A percentile compares a stretch with the other conserved stretches of the same genome.
Evolutionary conservation across 1,140 invertebrate species (phyloP).

Genomic region (Drusus annulatus): DNA sequence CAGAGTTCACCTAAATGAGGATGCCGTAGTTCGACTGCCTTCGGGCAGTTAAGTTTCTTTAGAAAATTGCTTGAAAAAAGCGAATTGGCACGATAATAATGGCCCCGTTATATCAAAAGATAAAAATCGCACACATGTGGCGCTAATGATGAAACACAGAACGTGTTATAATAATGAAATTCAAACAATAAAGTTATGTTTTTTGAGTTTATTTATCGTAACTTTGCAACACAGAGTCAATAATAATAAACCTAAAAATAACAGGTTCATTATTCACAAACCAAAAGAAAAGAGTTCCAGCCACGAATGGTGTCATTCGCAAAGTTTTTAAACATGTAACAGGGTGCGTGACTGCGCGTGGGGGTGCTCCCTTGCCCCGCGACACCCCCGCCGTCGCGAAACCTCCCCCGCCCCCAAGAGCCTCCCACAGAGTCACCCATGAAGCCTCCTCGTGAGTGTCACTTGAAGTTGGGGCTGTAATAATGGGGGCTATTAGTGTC

Average conservation of each 20-base stretch:
- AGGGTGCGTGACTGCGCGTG: slow-evolving; percentile 22
- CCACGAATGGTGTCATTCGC: slow-evolving; percentile 18
- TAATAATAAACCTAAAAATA: not conserved
- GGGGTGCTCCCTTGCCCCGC: not conserved
- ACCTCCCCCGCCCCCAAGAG: not conserved
- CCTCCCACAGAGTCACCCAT: not conserved
- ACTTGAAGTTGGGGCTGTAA: slow-evolving; percentile 20
- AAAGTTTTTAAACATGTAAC: not conserved
- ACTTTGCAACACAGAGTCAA: not conserved
- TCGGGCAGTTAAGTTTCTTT: too few species aligned
- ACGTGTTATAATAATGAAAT: too few species aligned
- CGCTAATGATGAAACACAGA: too few species aligned
- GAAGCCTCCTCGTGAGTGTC: not conserved
- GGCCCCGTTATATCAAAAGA: too few species aligned
- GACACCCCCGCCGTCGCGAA: not conserved
- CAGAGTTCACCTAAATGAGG: too few species aligned
- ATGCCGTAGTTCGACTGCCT: too few species aligned
- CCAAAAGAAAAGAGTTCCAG: not conserved
- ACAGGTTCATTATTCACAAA: not conserved
- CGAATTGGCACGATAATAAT: too few species aligned
- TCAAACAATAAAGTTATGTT: too few species aligned
- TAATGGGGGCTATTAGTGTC: slow-evolving; percentile 25
- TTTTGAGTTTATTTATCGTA: too few species aligned
- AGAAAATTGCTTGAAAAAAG: too few species aligned
- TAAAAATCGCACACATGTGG: too few species aligned